Base-by-base conservation (phyloP, 2,113 vertebrate genomes). In the Dunckerocampus dactyliophorus region DNA sequence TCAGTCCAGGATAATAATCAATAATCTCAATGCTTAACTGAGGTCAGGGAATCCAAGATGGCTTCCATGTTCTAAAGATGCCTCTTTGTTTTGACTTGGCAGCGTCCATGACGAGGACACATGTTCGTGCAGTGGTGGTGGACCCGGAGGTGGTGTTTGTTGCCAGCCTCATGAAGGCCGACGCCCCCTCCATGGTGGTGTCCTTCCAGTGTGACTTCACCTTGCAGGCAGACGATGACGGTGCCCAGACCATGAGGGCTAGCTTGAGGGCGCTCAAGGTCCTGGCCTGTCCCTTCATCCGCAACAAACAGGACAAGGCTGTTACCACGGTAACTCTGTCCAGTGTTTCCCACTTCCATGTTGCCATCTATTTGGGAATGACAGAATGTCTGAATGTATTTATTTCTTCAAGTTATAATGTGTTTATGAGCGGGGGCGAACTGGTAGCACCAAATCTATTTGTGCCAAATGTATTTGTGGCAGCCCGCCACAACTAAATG, bases 91-190 rank as follows among this genome's bases (percentile, higher is more conserved):
- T n/a, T 54, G 52, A 46, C 13, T 16, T 19, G 1, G 39, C 67
- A 85, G 85, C 62, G 22, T 43, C 62, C 0, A 8, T 0, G 3
- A 10, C 31, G 5, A 81, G 14, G 52, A 89, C 90, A 59, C 86
- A 28, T 6, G 31, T 98, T 19, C 91, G 88, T 31, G 93, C 87
- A 1, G 90, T 92, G 63, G 86, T 98, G 52, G 80, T 93, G 71
- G 94, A 99, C 78, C 97, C 96, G 0, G 95, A 99, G 86, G 91
- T 98, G 65, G 92, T 98, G 2, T 99, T 99, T 67, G 97, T 99
- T 62, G 97, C 95, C 59, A 95, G 72, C 75, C 88, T 99, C 76
- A 91, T 90, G 69, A 94, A 76, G 47, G 93, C 93, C 0, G 91
- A 95, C 11, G 94, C 95, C 3, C 97, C 97, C 0, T 92, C 96